Evolutionary conservation across 2,113 vertebrate species (phyloP).

Genomic region (Ibidorhyncha struthersii): DNA sequence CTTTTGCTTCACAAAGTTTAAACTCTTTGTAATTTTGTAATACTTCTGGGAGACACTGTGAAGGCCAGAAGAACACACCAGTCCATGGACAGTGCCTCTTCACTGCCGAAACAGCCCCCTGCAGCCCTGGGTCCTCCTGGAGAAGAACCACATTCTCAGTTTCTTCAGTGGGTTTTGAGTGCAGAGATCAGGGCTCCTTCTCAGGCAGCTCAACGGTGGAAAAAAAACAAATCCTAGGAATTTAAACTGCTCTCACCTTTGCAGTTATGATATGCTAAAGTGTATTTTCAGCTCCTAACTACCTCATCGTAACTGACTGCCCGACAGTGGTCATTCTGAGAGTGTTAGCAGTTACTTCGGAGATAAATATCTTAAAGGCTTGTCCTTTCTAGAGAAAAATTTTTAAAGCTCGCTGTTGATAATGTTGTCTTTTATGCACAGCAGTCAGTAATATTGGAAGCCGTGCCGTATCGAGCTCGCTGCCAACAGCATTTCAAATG

Average conservation of each 20-base stretch:
- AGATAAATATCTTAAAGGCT: neutral
- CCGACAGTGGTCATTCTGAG: neutral
- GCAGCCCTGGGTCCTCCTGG: fast-evolving
- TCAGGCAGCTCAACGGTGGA: fast-evolving
- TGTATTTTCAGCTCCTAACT: neutral
- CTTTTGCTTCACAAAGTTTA: neutral
- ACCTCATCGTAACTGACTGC: neutral
- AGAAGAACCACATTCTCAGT: neutral
- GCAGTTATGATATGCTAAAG: neutral
- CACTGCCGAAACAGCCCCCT: fast-evolving
- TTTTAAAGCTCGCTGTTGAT: neutral
- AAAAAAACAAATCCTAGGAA: neutral
- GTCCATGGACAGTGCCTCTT: neutral
- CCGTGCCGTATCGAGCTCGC: neutral
- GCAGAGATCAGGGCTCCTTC: neutral
- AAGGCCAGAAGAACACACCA: neutral
- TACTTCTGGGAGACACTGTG: neutral
- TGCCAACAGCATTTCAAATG: neutral
- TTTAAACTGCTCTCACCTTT: neutral
- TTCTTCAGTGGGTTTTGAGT: neutral
- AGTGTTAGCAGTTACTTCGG: neutral
- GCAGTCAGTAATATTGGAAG: neutral
- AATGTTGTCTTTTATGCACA: neutral
- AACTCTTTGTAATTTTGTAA: neutral
- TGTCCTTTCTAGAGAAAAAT: neutral